Conservation (phyloP, 2,888 invertebrate species). For the Phragmatobia fuliginosa region DNA sequence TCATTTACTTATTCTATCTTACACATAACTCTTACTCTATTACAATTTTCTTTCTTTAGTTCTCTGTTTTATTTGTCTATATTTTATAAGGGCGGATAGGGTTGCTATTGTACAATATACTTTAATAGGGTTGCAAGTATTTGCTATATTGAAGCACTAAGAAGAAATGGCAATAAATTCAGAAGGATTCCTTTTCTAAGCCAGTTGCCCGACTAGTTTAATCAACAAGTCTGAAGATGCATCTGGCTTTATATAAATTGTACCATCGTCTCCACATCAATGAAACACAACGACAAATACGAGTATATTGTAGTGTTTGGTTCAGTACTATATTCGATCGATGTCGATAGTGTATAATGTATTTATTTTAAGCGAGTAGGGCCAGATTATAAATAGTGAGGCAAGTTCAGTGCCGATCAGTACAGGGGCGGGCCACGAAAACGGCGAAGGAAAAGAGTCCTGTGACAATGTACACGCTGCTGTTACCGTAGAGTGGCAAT, state of each 20-base stretch:
- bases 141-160: too few species aligned
- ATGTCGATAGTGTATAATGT: constrained; percentile 17
- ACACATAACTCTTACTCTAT: too few species aligned
- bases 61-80: too few species aligned
- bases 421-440: constrained; percentile 23
- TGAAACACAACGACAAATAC: not conserved
- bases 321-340: not conserved
- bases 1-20: too few species aligned
- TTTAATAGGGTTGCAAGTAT: too few species aligned
- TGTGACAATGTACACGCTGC: not conserved
- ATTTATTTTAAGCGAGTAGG: constrained; percentile 43
- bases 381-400: constrained; percentile 47
- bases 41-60: too few species aligned
- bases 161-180: too few species aligned
- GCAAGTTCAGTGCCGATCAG: constrained; percentile 55
- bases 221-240: not conserved
- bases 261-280: not conserved
- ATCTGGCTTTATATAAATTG: not conserved
- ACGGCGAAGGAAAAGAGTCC: not conserved
- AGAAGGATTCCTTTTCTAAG: too few species aligned
- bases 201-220: too few species aligned
- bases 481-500: not conserved
- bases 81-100: too few species aligned
- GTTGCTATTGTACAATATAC: too few species aligned
- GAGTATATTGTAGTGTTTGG: not conserved